Conservation (phyloP, 23 tunicate genomes). For the Ciona savignyi region DNA sequence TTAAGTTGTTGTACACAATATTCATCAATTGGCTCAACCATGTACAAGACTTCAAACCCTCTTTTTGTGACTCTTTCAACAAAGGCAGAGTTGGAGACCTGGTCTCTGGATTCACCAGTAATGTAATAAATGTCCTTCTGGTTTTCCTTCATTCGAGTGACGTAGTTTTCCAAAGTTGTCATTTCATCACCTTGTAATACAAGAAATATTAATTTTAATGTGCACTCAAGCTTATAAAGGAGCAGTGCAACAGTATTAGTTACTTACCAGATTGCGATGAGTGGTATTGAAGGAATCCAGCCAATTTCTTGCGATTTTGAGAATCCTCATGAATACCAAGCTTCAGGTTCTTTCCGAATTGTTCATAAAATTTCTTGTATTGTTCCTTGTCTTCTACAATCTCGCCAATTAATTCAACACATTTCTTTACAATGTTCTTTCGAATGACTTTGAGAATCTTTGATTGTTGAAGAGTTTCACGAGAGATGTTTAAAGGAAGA, state of each 20-base stretch:
- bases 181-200: conserved; percentile 95
- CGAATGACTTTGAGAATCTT: conserved; percentile 96
- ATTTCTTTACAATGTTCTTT: conserved; percentile 89
- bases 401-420: conserved; percentile 75
- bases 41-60: conserved; percentile 96
- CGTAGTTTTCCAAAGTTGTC: conserved; percentile 80
- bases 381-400: conserved; percentile 92
- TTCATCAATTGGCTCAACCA: conserved; percentile 98
- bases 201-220: background rate
- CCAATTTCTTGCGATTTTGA: conserved; percentile 90
- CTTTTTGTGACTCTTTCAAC: conserved; percentile 94
- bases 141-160: conserved; percentile 95
- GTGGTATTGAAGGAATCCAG: conserved; percentile 71
- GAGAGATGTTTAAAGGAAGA: conserved; percentile 90
- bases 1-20: conserved; percentile 94
- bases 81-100: conserved; percentile 89
- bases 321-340: conserved; percentile 99
- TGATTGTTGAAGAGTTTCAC: conserved; percentile 94
- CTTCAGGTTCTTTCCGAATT: conserved; percentile 87
- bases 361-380: conserved; percentile 88
- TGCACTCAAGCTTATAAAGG: too few species aligned
- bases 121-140: conserved; percentile 97
- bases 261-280: conserved; percentile 81
- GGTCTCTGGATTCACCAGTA: conserved; percentile 95
- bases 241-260: background rate